Conservation (phyloP, 2,888 invertebrate species). For the Perizoma flavofasciatum region DNA sequence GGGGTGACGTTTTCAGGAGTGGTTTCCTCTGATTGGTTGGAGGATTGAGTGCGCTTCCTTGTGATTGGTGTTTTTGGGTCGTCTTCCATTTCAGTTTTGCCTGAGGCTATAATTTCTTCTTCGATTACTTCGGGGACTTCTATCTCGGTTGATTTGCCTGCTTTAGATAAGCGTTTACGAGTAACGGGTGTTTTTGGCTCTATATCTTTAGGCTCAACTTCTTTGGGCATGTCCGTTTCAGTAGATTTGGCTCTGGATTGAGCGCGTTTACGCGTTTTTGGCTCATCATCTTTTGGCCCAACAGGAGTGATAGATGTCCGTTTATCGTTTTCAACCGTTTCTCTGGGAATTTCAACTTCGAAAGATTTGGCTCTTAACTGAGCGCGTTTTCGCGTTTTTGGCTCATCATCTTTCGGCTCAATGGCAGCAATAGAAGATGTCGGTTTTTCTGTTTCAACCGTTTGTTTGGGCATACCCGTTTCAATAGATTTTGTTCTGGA, state of each 20-base stretch:
- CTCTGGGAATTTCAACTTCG: too few relatives aligned
- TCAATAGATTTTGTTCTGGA: too few relatives aligned
- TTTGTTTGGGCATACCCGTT: too few relatives aligned
- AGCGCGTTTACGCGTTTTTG: constrained; percentile 61
- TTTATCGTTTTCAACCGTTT: too few relatives aligned
- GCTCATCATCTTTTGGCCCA: constrained; percentile 23
- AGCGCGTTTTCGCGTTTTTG: constrained; percentile 61
- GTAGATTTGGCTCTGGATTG: constrained; percentile 37
- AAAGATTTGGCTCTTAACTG: constrained; percentile 34
- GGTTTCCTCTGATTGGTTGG: constrained; percentile 50
- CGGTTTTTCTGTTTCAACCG: too few relatives aligned
- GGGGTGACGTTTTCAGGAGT: constrained; percentile 53
- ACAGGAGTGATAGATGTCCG: too few relatives aligned
- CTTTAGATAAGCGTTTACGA: constrained; percentile 59
- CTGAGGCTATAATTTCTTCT: constrained; percentile 9
- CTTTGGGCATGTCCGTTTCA: constrained; percentile 46
- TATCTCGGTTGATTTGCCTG: constrained; percentile 41
- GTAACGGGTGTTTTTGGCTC: constrained; percentile 56
- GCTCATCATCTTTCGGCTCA: constrained; percentile 27
- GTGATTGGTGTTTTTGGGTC: constrained; percentile 57
- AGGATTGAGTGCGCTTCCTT: constrained; percentile 66
- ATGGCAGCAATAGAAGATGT: too few relatives aligned
- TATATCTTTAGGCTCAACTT: constrained; percentile 14
- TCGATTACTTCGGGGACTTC: constrained; percentile 14
- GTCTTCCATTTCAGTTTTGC: constrained; percentile 31